Evolutionary conservation across 2,888 invertebrate species (phyloP), one percentile per base, ranked within the genome.

Genomic region (Drosophila atripex): DNA sequence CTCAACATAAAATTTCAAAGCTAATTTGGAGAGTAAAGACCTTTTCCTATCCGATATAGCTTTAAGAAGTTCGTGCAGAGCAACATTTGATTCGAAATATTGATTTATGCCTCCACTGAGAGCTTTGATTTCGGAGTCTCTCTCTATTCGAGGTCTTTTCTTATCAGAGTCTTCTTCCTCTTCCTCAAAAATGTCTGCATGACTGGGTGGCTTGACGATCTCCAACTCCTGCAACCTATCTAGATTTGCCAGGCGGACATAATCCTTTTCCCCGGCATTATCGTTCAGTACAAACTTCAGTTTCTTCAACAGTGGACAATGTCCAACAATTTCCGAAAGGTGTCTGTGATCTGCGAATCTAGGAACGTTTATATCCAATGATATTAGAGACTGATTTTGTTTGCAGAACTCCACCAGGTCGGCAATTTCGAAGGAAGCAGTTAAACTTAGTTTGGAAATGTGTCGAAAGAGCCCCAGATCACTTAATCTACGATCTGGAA

Each of bases 331-430:
- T 38, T 52, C 8, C 3, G 38, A 25, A 5, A 64, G 5, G n/a
- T 46, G 23, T 46, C 63, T 53, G 2, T 39, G 23, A n/a, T 64
- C 63, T 5, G 52, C 16, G 18, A 53, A 53, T 1, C 6, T 12
- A 38, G 4, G 18, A 2, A 11, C 23, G 46, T 63, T 64, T n/a
- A 64, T 28, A 23, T 64, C 63, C 30, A 64, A 23, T 2, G 11
- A 16, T 1, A 14, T n/a, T 6, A 64, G 23, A 2, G 45, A 9
- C 1, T 21, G 52, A 25, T 63, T 64, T 0, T 14, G 18, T 7
- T 12, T 14, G 18, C 63, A 64, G 12, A 64, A 63, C 12, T 64
- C 18, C 5, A 3, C 12, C 1, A 64, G 23, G 18, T 64, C 63
- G 11, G 16, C 9, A 7, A 64, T 63, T 9, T 30, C 18, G 30